phyloP scores from a whole-genome alignment of 2,888 invertebrate species.

The Chymomyza fuscimana region DNA sequence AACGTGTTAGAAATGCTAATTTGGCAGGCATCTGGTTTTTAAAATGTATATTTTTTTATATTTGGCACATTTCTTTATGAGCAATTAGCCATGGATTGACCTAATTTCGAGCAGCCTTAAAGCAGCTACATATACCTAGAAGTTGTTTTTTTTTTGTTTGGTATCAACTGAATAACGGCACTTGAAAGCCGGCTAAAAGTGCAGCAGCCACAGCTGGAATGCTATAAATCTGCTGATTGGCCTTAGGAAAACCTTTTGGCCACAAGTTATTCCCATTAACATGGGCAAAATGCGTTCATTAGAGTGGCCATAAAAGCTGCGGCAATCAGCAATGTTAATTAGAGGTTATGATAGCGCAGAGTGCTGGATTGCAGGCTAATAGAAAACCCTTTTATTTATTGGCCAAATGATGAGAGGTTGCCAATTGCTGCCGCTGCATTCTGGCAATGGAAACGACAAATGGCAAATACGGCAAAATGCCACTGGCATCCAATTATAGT shows the following conservation, averaged over 20 bases:
- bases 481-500: slow-evolving; percentile 26
- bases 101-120: slow-evolving; percentile 44
- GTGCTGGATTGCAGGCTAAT: slow-evolving; percentile 12
- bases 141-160: not conserved
- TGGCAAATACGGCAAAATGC: not conserved
- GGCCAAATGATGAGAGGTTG: slow-evolving; percentile 7
- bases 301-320: not conserved
- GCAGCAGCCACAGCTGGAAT: not conserved
- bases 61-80: slow-evolving; percentile 50
- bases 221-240: slow-evolving; percentile 9
- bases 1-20: slow-evolving; percentile 71
- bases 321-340: slow-evolving; percentile 41
- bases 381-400: slow-evolving; percentile 14
- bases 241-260: not conserved
- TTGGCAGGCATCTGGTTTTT: slow-evolving; percentile 29
- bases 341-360: slow-evolving; percentile 27
- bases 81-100: slow-evolving; percentile 65
- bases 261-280: not conserved
- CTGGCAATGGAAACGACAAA: slow-evolving; percentile 17
- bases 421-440: not conserved
- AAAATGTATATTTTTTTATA: not conserved
- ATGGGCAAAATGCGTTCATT: not conserved
- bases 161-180: not conserved
- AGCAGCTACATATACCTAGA: not conserved
- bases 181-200: not conserved